Percentiles rank a stretch among this genome's conserved stretches.
These are phyloP conservation scores for Zaprionus nigranus DNA, from an alignment of 1,140 invertebrate species.

Conservation along the genomic window DNA sequence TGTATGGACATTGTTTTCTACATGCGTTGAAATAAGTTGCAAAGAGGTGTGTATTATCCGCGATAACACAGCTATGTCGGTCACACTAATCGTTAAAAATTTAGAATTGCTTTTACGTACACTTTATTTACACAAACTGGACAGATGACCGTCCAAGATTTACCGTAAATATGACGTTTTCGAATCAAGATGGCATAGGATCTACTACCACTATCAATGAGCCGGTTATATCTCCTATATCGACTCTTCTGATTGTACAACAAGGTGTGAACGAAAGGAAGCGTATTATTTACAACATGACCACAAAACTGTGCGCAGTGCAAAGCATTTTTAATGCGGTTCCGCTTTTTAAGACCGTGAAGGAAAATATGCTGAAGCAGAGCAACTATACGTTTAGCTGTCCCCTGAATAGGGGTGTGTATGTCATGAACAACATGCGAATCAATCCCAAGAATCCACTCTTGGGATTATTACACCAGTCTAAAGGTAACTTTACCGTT, in stretches of 20 bases:
- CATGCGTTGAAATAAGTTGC: slow-evolving; percentile 15
- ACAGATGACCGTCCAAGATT: slow-evolving; percentile 66
- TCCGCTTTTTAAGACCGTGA: slow-evolving; percentile 65
- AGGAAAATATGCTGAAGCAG: slow-evolving; percentile 63
- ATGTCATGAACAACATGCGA: slow-evolving; percentile 69
- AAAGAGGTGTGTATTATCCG: slow-evolving; percentile 52
- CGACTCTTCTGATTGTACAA: slow-evolving; percentile 50
- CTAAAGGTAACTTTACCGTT: slow-evolving; percentile 52
- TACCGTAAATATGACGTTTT: slow-evolving; percentile 73
- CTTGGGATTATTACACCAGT: slow-evolving; percentile 52
- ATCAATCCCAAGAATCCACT: slow-evolving; percentile 64
- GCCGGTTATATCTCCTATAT: slow-evolving; percentile 50
- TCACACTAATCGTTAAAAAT: not conserved
- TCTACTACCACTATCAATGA: slow-evolving; percentile 67
- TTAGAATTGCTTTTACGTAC: slow-evolving; percentile 57
- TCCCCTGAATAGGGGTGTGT: slow-evolving; percentile 59
- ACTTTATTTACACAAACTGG: slow-evolving; percentile 62
- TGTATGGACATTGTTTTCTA: slow-evolving; percentile 27
- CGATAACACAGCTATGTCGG: not conserved
- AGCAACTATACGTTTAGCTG: slow-evolving; percentile 69
- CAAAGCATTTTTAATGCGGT: slow-evolving; percentile 61
- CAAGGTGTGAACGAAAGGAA: slow-evolving; percentile 34
- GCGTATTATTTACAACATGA: slow-evolving; percentile 62
- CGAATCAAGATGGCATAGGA: slow-evolving; percentile 49
- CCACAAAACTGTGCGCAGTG: slow-evolving; percentile 63